Evolutionary conservation across 2,113 vertebrate genomes (phyloP).

Genomic region (Tachuris rubrigastra): DNA sequence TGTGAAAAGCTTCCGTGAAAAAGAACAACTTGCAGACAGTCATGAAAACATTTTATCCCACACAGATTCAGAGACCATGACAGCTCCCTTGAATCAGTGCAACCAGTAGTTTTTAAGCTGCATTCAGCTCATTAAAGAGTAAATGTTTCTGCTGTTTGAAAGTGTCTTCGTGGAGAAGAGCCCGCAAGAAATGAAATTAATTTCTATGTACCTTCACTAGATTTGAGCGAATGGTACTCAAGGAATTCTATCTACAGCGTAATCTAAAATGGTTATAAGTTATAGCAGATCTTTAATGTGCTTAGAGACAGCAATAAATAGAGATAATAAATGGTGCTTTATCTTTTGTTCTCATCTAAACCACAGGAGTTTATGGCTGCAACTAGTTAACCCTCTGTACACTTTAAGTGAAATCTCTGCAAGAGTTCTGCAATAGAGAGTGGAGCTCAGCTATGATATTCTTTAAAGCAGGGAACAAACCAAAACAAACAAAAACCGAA

Average conservation of each 20-base stretch:
- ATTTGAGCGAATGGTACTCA: not conserved
- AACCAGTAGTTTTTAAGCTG: not conserved
- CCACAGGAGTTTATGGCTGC: not conserved
- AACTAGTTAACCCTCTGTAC: not conserved
- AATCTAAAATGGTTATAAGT: not conserved
- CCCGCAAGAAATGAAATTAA: not conserved
- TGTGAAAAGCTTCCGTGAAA: not conserved
- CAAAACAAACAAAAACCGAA: not conserved
- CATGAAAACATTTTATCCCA: conserved; percentile 41
- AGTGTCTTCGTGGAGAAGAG: not conserved
- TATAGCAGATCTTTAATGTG: not conserved
- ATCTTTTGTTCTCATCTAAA: not conserved
- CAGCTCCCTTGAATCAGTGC: not conserved
- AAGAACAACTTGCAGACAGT: conserved; percentile 28
- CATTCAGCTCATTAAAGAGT: not conserved
- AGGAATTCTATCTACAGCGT: not conserved
- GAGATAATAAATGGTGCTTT: not conserved
- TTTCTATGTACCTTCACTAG: not conserved
- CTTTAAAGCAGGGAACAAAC: not conserved
- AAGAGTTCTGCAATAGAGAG: not conserved
- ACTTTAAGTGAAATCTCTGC: not conserved
- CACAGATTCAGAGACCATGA: not conserved
- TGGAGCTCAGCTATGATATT: not conserved
- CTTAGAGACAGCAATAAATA: not conserved
- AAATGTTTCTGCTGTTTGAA: not conserved